Base-by-base conservation (phyloP, 2,797 vertebrate genomes). In the Sorex maritimensis region DNA sequence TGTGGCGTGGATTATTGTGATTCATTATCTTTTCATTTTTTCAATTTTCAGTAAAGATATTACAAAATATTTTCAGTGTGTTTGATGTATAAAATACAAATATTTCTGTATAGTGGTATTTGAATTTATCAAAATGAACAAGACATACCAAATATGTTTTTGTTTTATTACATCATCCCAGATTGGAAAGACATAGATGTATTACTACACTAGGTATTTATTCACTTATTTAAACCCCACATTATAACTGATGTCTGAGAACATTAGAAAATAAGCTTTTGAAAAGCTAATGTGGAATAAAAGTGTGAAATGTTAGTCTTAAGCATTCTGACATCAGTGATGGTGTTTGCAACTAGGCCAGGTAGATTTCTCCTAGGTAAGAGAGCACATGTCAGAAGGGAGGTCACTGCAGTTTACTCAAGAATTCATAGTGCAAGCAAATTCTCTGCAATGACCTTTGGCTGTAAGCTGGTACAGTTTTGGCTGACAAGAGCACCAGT, bases 371-470 rank as follows among this genome's bases (percentile, higher is more conserved):
- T 61, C 15, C 15, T 61, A 61, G 21, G 19, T 61, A 19, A 61
- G 58, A 6, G 6, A 95, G 91, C 88, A 63, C 82, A 68, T n/a
- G 21, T 81, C 9, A n/a, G 79, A 44, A 4, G 26, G 28, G n/a
- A 69, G 4, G 28, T 15, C 63, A 52, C 14, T 73, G 23, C 21
- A 69, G 19, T 69, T 55, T 94, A 86, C 88, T 73, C 91, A 95
- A 93, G 65, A 94, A 44, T 11, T 90, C 90, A 23, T 24, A 83
- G n/a, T 30, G 13, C 46, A 69, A 94, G 5, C 34, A 95, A 34
- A 44, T 6, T 28, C 30, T 86, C 19, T 68, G 30, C 44, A 80
- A 92, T 72, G 24, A 26, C 81, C 61, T 82, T 23, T 7, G 46
- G n/a, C 78, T 24, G 13, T 65, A 80, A 30, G 28, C 75, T 38